Percentiles rank a stretch among this genome's conserved stretches.
phyloP scores from a whole-genome alignment of 2,113 vertebrate genomes.

The Lanius collurio region DNA sequence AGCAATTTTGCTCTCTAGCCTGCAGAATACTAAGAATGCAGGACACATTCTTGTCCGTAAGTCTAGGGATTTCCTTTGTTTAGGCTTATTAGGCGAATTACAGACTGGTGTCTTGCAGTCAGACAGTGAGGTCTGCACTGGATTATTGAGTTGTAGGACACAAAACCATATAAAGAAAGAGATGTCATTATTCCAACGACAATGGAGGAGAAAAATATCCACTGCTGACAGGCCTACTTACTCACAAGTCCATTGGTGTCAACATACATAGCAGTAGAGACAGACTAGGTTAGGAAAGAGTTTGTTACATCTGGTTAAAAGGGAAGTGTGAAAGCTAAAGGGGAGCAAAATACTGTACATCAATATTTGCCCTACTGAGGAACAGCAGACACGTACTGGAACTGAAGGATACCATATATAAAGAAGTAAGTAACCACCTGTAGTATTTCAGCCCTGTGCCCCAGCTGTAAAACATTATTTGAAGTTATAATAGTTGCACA shows the following conservation, averaged over 20 bases:
- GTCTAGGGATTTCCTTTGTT: constrained; percentile 71
- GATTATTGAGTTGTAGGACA: constrained; percentile 60
- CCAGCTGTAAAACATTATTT: constrained; percentile 75
- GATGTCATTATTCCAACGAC: constrained; percentile 71
- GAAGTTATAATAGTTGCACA: constrained; percentile 67
- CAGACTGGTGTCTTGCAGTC: constrained; percentile 56
- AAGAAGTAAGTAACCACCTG: constrained; percentile 62
- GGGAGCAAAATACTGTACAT: constrained; percentile 57
- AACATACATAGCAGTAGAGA: constrained; percentile 49
- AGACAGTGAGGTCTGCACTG: constrained; percentile 60
- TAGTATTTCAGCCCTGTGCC: constrained; percentile 66
- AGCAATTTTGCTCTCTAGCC: constrained; percentile 20
- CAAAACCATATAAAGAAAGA: constrained; percentile 70
- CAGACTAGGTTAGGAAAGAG: constrained; percentile 59
- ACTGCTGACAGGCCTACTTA: constrained; percentile 68
- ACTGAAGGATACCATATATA: constrained; percentile 62
- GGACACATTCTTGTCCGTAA: constrained; percentile 52
- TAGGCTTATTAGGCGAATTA: constrained; percentile 60
- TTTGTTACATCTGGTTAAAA: constrained; percentile 67
- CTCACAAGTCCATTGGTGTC: constrained; percentile 66
- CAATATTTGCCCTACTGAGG: constrained; percentile 67
- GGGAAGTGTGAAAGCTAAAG: constrained; percentile 59
- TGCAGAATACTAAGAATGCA: constrained; percentile 1
- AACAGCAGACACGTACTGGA: constrained; percentile 65
- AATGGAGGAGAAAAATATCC: constrained; percentile 65